Base-by-base conservation (phyloP, 1,140 invertebrate species). In the Bombus balteatus region DNA sequence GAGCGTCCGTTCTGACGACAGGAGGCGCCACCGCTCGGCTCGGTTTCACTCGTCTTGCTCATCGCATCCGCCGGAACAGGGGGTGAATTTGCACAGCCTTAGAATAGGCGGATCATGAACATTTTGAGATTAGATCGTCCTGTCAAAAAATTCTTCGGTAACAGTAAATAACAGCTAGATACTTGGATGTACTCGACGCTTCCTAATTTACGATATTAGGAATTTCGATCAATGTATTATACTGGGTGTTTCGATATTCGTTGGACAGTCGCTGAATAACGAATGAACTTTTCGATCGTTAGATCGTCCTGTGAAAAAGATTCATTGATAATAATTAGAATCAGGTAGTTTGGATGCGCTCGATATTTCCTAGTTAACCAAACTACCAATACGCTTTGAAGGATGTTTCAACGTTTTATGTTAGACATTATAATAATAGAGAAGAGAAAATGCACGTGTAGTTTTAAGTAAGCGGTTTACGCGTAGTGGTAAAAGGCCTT, bases 11-110 rank as follows among this genome's bases (percentile, higher is more conserved):
- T 91, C 65, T 34, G 80, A 87, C 92, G 85, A 89, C 84, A 94
- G 94, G 90, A 87, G 94, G 94, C 93, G 93, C 94, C 93, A 95
- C 91, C 87, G 88, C 86, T 90, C 91, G 91, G 92, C 89, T 41
- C 68, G 25, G 34, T 39, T 71, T 80, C 59, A 22, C 59, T 62
- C 34, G 32, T n/a, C 87, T 77, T 53, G 22, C 28, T 59, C 84
- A 77, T 71, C 43, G 37, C 47, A 25, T 43, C 28, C 41, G 32
- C 32, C 80, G 57, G 57, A 78, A 78, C 75, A 41, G 10, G 66
- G 72, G 81, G 43, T 68, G 59, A 81, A 74, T 41, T 72, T 68
- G 53, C 53, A n/a, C 25, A 25, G 37, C 43, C 22, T 15, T 39
- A 2, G n/a, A 74, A 65, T 37, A 25, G 37, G 25, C 15, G n/a